phyloP scores from a whole-genome alignment of 2,797 vertebrate genomes.

The Sciaenops ocellatus region DNA sequence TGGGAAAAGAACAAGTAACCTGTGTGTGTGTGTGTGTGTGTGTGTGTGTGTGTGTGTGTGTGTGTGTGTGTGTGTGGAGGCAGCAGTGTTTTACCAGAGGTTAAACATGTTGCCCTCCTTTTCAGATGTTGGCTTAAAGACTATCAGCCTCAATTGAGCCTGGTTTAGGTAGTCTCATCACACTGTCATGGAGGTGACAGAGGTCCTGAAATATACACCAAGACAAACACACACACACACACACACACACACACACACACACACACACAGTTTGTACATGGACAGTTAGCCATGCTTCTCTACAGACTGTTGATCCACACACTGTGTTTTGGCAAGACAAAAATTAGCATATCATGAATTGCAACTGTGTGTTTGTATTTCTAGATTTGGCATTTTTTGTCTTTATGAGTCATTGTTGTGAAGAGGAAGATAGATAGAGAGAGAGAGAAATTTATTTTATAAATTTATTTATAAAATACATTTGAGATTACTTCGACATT shows the following conservation, averaged over 20 bases:
- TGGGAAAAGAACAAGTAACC: slow-evolving; percentile 6
- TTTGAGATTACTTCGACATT: neutral
- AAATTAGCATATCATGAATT: too few relatives aligned
- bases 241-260: too few relatives aligned
- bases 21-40: slow-evolving; percentile 12
- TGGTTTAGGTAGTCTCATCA: slow-evolving; percentile 36
- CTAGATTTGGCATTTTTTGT: too few relatives aligned
- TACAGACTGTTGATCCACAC: neutral
- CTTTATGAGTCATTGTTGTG: too few relatives aligned
- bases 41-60: slow-evolving; percentile 12
- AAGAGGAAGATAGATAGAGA: too few relatives aligned
- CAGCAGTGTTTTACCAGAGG: slow-evolving; percentile 29
- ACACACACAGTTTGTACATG: too few relatives aligned
- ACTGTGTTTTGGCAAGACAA: neutral
- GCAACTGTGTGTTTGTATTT: too few relatives aligned
- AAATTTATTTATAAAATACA: too few relatives aligned
- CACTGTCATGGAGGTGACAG: slow-evolving; percentile 17
- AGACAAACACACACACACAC: slow-evolving; percentile 1
- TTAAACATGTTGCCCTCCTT: slow-evolving; percentile 60
- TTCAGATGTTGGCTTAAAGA: slow-evolving; percentile 56
- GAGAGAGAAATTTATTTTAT: neutral
- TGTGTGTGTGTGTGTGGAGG: slow-evolving; percentile 10
- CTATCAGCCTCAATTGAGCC: slow-evolving; percentile 47
- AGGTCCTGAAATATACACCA: slow-evolving; percentile 7
- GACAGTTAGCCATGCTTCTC: neutral